These are phyloP conservation scores for Lindbergichthys nudifrons DNA, from an alignment of 2,797 vertebrate species.

Conservation along the genomic window DNA sequence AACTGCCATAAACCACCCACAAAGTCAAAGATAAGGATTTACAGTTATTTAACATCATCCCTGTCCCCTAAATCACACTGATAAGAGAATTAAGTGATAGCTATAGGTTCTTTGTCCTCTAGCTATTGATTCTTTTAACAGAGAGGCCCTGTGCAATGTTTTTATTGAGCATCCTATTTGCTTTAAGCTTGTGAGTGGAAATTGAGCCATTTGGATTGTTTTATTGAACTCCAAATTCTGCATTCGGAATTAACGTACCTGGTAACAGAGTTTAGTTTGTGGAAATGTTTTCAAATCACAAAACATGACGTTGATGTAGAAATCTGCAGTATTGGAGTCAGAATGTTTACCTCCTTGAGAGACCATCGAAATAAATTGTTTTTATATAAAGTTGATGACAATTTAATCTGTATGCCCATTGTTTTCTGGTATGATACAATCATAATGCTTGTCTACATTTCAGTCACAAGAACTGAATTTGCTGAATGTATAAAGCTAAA, in stretches of 20 bases:
- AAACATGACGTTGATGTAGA: constrained; percentile 11
- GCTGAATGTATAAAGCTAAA: constrained; percentile 29
- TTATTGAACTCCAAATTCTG: constrained; percentile 48
- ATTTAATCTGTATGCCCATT: constrained; percentile 22
- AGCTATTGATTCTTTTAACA: constrained; percentile 81
- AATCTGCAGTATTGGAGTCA: not conserved
- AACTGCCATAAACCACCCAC: constrained; percentile 85
- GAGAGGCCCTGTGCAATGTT: constrained; percentile 68
- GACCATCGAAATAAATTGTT: constrained; percentile 14
- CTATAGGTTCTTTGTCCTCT: constrained; percentile 82
- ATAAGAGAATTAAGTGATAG: constrained; percentile 84
- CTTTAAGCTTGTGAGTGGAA: constrained; percentile 64
- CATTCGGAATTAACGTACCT: constrained; percentile 47
- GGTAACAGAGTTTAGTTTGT: constrained; percentile 46
- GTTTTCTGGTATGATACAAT: constrained; percentile 9
- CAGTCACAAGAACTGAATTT: not conserved
- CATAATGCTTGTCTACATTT: constrained; percentile 9
- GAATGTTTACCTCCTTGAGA: constrained; percentile 13
- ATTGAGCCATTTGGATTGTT: constrained; percentile 60
- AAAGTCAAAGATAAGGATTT: constrained; percentile 87
- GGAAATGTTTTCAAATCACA: constrained; percentile 28
- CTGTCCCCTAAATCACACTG: constrained; percentile 79
- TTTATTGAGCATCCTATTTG: constrained; percentile 80
- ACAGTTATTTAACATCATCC: constrained; percentile 86
- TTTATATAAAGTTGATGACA: constrained; percentile 21